Base-by-base conservation (phyloP, 2,113 vertebrate genomes). In the Clarias gariepinus region DNA sequence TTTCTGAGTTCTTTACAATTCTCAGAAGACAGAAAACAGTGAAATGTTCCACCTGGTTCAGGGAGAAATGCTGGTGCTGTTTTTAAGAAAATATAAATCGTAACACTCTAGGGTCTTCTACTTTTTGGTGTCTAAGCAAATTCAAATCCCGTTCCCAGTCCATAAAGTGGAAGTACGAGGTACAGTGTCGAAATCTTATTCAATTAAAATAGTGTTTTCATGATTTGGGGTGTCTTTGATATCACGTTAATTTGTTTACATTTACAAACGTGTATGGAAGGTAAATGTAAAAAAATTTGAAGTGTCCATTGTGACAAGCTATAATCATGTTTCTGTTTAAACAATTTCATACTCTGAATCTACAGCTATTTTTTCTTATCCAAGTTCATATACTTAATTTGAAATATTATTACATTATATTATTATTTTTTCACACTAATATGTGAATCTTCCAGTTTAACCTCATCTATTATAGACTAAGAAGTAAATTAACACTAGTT, bases 1-100 rank as follows among this genome's bases (percentile, higher is more conserved):
- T 58, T 79, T 30, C 77, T 13, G 41, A 76, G 25, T n/a, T 55
- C 74, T 77, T 77, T 55, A 77, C 25, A 77, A n/a, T 77, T 77
- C 74, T 77, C 74, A 77, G 41, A 52, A 53, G 73, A n/a, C 73
- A 52, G 23, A 58, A 30, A 33, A 23, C 28, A 80, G 8, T 36
- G 19, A 80, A 60, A 60, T 23, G 28, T 61, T 80, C 78, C 28
- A 80, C 55, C 55, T 60, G 78, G n/a, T 61, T 80, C 19, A 36
- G 4, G 12, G 19, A 36, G 78, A 57, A 60, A 80, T 58, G n/a
- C n/a, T 79, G n/a, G 1, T 33, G 5, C 9, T 79, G 77, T 60
- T 57, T 79, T 33, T 58, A 30, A 30, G 7, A 79, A 58, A 79
- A 30, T 57, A 18, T 58, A 57, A 78, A 78, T 57, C n/a, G 8